Evolutionary conservation across 2,888 invertebrate species (phyloP).

Genomic region (Drosophila suboccidentalis): DNA sequence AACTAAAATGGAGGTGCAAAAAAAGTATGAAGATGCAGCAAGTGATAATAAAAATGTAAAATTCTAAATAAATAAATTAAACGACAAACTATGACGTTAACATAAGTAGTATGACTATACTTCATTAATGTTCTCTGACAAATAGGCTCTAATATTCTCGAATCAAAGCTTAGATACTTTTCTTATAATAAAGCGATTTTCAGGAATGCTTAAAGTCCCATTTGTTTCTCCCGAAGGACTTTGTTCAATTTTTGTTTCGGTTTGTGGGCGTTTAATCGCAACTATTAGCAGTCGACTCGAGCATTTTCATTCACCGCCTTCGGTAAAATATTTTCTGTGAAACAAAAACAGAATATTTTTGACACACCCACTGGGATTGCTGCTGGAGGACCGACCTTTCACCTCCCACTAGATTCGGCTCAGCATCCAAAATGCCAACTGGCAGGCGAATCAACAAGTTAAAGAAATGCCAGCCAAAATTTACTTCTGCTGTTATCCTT

Average conservation of each 20-base stretch:
- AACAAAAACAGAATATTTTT: slow-evolving; percentile 48
- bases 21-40: too few relatives aligned
- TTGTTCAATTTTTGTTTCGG: slow-evolving; percentile 32
- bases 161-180: neutral
- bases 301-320: slow-evolving; percentile 47
- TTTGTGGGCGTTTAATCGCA: slow-evolving; percentile 78
- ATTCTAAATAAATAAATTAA: too few relatives aligned
- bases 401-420: neutral
- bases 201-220: slow-evolving; percentile 10
- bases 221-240: neutral
- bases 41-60: too few relatives aligned
- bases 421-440: slow-evolving; percentile 33
- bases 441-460: slow-evolving; percentile 57
- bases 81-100: too few relatives aligned
- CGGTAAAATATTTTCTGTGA: slow-evolving; percentile 32
- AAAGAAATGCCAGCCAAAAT: slow-evolving; percentile 41
- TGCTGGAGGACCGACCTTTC: neutral
- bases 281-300: slow-evolving; percentile 64
- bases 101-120: too few relatives aligned
- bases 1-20: too few relatives aligned
- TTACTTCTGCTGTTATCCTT: slow-evolving; percentile 31
- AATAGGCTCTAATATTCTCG: too few relatives aligned
- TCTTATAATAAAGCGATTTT: neutral
- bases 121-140: too few relatives aligned
- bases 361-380: slow-evolving; percentile 33